Evolutionary conservation across 2,113 vertebrate genomes (phyloP).

Genomic region (Corythoichthys intestinalis): DNA sequence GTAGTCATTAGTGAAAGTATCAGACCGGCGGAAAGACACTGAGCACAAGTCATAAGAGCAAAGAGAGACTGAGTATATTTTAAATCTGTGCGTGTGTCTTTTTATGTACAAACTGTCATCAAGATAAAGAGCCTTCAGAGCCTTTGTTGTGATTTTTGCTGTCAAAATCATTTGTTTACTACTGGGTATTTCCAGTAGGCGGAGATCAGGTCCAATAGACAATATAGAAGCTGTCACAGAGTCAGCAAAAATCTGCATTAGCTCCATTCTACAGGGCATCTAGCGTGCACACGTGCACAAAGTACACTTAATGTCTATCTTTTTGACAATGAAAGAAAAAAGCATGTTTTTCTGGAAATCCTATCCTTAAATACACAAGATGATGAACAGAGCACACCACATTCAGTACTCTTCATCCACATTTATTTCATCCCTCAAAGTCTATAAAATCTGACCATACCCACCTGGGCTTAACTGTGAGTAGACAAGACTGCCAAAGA

Average conservation of each 20-base stretch:
- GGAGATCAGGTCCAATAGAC: conserved; percentile 9
- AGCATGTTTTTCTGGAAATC: not conserved
- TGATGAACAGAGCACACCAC: not conserved
- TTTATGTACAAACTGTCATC: conserved; percentile 2
- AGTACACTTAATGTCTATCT: not conserved
- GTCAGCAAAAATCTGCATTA: conserved; percentile 4
- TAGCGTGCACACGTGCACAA: not conserved
- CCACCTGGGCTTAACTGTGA: not conserved
- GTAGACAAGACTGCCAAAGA: no score
- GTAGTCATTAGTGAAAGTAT: conserved; percentile 60
- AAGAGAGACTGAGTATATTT: conserved; percentile 49
- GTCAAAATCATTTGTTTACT: conserved; percentile 18
- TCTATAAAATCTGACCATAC: not conserved
- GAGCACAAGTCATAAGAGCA: conserved; percentile 57
- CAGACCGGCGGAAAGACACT: conserved; percentile 49
- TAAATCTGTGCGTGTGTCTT: not conserved
- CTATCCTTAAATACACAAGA: not conserved
- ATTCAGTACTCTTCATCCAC: not conserved
- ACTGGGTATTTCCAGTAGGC: conserved; percentile 11
- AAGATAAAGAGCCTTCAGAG: not conserved
- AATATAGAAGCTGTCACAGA: conserved; percentile 10
- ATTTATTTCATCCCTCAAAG: not conserved
- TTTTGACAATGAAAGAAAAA: not conserved
- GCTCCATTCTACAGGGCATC: not conserved
- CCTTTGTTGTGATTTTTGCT: conserved; percentile 23